A percentile compares a stretch with the other conserved stretches of the same genome.
Evolutionary conservation across 1,140 invertebrate species (phyloP).

Genomic region (Cotesia glomerata): DNA sequence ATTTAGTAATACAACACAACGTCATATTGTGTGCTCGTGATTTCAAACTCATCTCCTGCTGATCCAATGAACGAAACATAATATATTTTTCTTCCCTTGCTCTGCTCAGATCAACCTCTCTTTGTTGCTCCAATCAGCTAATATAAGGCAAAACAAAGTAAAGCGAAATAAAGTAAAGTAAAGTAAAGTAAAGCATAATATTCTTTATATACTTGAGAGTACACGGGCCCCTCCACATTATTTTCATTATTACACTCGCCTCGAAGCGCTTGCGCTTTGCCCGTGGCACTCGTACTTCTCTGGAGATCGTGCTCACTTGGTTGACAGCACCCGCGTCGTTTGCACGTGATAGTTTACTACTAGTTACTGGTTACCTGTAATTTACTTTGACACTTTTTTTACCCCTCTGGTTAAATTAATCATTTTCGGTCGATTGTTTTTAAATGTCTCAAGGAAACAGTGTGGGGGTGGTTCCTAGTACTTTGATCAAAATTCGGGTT

Average conservation of each 20-base stretch:
- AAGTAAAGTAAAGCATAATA: not conserved
- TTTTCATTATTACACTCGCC: not conserved
- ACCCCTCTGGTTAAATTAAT: too few species aligned
- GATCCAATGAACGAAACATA: conserved; percentile 18
- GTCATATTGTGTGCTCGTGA: not conserved
- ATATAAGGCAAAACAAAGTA: not conserved
- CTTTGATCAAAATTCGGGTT: too few species aligned
- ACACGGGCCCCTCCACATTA: not conserved
- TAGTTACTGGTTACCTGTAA: not conserved
- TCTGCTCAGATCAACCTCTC: not conserved
- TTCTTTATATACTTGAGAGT: not conserved
- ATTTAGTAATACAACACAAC: not conserved
- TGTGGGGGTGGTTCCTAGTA: too few species aligned
- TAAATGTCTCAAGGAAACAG: too few species aligned
- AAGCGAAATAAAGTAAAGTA: too few species aligned
- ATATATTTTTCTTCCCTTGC: not conserved
- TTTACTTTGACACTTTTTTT: not conserved
- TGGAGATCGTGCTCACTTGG: conserved; percentile 38
- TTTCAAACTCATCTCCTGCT: conserved; percentile 5
- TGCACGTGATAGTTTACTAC: not conserved
- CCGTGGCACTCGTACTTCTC: conserved; percentile 17
- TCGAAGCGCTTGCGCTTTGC: conserved; percentile 28
- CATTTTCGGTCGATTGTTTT: too few species aligned
- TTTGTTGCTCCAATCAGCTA: too few species aligned
- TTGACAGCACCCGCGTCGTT: conserved; percentile 42